Base-by-base conservation (phyloP, 2,113 vertebrate genomes). In the Ictalurus furcatus region DNA sequence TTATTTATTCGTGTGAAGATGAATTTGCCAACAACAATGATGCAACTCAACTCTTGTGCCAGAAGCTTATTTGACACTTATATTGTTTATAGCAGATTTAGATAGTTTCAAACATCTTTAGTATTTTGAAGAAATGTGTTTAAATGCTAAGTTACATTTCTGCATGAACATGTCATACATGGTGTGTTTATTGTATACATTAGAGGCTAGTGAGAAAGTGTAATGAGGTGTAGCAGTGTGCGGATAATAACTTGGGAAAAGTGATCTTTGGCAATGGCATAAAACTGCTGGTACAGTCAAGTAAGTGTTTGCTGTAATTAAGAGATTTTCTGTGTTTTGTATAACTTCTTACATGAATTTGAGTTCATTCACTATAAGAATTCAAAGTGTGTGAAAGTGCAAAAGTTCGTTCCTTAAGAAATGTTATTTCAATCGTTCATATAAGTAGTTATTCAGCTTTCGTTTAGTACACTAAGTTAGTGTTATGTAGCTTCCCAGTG, bases 401-500 rank as follows among this genome's bases (percentile, higher is more conserved):
- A 30, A 30, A 30, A 30, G 30, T 69, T 69, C 4, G 4, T 34
- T 14, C n/a, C 30, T 11, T 65, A 65, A 65, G 8, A 28, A 52
- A 23, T 6, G 65, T 12, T 2, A 54, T 14, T 54, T 54, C 12
- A 54, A 54, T 54, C 7, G 52, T 13, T 13, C 52, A 54, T 54
- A 13, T 54, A 54, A 44, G 25, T 52, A 79, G 44, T n/a, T n/a
- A 79, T n/a, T 54, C 4, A 0, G 21, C 44, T 54, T 52, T n/a
- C 1, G 0, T 80, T 54, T 6, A 16, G 12, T 40, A 14, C 4
- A 40, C 21, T 17, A 6, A 82, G 89, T 88, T 91, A 80, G 21
- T 85, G 89, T 67, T 71, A 48, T 89, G 71, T 5, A 58, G 12
- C 19, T 63, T 40, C 14, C 23, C 54, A 84, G 52, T 85, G 93